Evolutionary conservation across 2,797 vertebrate species (phyloP).

Genomic region (Pseudochirops cupreus): DNA sequence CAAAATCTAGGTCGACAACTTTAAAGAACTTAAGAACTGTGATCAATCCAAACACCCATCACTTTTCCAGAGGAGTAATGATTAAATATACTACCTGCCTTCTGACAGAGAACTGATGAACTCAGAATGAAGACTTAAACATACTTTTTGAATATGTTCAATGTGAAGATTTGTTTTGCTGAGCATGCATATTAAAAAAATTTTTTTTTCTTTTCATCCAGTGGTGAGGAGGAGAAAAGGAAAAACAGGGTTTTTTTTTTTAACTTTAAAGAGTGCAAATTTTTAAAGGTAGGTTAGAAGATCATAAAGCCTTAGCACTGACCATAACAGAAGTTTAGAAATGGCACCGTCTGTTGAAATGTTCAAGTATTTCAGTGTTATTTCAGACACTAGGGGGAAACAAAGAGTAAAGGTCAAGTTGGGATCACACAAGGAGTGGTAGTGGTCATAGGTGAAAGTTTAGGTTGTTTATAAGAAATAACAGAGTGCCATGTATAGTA

Average conservation of each 20-base stretch:
- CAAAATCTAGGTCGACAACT: background rate
- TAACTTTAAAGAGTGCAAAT: background rate
- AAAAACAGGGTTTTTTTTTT: background rate
- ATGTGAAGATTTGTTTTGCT: background rate
- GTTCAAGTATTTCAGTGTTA: background rate
- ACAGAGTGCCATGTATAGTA: background rate
- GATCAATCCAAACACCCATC: background rate
- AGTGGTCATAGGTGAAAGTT: background rate
- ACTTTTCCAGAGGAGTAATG: background rate
- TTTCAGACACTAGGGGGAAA: background rate
- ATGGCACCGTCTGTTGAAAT: background rate
- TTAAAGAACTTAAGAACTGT: background rate
- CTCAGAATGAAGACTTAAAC: background rate
- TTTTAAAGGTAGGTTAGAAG: background rate
- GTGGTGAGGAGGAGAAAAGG: background rate
- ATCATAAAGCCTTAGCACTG: background rate
- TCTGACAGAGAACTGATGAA: background rate
- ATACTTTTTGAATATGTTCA: background rate
- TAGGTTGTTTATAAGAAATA: background rate
- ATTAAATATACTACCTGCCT: background rate
- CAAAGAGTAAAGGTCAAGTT: background rate
- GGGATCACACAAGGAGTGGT: background rate
- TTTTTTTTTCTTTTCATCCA: background rate
- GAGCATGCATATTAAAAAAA: background rate
- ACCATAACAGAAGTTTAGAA: background rate